phyloP scores from a whole-genome alignment of 2,888 invertebrate species.

The Hirtodrosophila duncani region DNA sequence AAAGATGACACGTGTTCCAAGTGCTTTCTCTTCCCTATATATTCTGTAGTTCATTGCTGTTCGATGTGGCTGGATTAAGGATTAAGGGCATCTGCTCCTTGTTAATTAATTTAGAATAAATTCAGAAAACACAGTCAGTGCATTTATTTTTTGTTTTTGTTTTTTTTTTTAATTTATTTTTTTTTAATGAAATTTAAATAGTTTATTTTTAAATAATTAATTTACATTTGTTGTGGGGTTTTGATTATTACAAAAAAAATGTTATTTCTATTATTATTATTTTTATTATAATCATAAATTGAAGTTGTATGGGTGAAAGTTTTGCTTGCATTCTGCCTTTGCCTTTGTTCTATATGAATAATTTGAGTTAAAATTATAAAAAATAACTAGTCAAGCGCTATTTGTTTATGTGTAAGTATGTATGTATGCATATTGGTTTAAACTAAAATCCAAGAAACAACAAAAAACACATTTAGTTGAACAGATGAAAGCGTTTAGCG shows the following conservation, averaged over 20 bases:
- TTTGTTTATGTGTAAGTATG: conserved; percentile 22
- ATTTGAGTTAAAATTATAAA: neutral
- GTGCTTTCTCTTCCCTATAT: too few relatives aligned
- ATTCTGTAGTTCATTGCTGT: too few relatives aligned
- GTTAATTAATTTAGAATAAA: too few relatives aligned
- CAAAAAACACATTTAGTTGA: conserved; percentile 41
- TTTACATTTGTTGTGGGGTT: conserved; percentile 47
- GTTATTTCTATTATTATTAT: neutral
- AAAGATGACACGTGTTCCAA: too few relatives aligned
- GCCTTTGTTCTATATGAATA: conserved; percentile 4
- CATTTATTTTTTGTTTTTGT: conserved; percentile 6
- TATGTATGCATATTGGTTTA: conserved; percentile 34
- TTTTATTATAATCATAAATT: too few relatives aligned
- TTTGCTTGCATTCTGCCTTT: conserved; percentile 1
- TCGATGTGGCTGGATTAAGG: too few relatives aligned
- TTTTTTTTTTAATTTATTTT: conserved; percentile 63
- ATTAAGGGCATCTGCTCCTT: too few relatives aligned
- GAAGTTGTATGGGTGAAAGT: conserved; percentile 4
- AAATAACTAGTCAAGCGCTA: conserved; percentile 39
- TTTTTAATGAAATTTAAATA: conserved; percentile 63
- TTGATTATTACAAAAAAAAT: conserved; percentile 41
- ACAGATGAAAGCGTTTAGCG: conserved; percentile 32
- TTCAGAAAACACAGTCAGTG: neutral
- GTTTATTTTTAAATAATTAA: conserved; percentile 54
- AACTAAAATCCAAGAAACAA: conserved; percentile 47